Evolutionary conservation across 2,888 invertebrate genomes (phyloP), one percentile per base, ranked within the genome.

Genomic region (Meghimatium bilineatum): DNA sequence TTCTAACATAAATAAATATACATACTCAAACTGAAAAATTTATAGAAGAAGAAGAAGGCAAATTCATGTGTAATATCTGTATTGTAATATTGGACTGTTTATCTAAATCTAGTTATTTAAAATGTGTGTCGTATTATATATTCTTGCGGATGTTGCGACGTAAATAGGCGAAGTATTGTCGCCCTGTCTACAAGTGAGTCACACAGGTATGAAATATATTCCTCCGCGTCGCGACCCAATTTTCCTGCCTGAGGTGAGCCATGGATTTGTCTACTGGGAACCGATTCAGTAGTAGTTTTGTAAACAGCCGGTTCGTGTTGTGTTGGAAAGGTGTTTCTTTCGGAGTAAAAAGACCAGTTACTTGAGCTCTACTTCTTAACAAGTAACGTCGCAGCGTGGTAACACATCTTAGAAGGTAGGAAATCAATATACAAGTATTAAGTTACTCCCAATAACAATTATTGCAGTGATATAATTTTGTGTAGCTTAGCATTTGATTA

Each of bases 171-270:
- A 52, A 3, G 52, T 23, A 76, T 34, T 44, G 66, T 79, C 79
- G 52, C 80, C 49, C 36, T 26, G 34, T 17, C 38, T 34, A 49
- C 20, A 26, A 52, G 56, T 80, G 71, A 80, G 56, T 71, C 72
- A 80, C 72, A 80, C 80, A 80, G 80, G 80, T 80, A 80, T 12
- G 32, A 72, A 52, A 14, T 72, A 36, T 80, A 80, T 80, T 38
- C 52, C 26, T 72, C 71, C 80, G 80, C 80, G 6, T 29, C 2
- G 44, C 60, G 72, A 72, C 80, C 80, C 34, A 52, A 52, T 80
- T 80, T 71, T 8, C 5, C 20, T 26, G 80, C 38, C 34, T 34
- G 63, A 80, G 56, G 72, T 36, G 71, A 20, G 71, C 71, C 36
- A 32, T 56, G 60, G 80, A 36, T 29, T 72, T 72, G 56, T 36